Conservation (phyloP, 2,797 vertebrate species). For the Malurus leucopterus region DNA sequence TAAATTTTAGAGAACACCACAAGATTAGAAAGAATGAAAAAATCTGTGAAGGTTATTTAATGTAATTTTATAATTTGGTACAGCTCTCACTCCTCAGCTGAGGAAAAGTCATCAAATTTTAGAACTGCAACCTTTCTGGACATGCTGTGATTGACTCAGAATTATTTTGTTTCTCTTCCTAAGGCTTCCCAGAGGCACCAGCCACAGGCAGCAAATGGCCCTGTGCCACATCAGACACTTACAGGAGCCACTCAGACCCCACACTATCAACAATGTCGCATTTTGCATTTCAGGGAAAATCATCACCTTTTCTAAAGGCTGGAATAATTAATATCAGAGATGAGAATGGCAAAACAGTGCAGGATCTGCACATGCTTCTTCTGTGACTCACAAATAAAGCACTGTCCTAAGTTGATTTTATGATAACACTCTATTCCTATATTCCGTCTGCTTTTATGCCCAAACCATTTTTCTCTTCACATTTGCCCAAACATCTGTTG, state of each 20-base stretch:
- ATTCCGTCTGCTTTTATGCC: too few relatives aligned
- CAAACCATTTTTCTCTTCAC: too few relatives aligned
- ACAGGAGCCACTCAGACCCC: not conserved
- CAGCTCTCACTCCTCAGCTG: not conserved
- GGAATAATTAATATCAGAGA: not conserved
- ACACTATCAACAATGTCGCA: rapidly evolving
- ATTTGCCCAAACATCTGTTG: too few relatives aligned
- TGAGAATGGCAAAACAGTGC: not conserved
- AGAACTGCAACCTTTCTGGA: not conserved
- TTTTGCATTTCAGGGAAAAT: not conserved
- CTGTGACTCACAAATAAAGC: too few relatives aligned
- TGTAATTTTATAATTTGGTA: not conserved
- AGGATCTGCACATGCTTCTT: not conserved
- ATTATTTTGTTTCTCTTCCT: not conserved
- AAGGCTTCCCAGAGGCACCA: not conserved
- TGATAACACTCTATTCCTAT: too few relatives aligned
- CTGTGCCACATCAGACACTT: rapidly evolving
- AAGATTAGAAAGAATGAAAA: not conserved
- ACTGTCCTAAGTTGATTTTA: too few relatives aligned
- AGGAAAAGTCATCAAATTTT: not conserved
- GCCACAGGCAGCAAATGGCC: not conserved
- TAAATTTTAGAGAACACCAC: not conserved
- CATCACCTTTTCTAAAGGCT: not conserved
- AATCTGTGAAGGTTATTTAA: not conserved
- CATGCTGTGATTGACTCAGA: not conserved